Evolutionary conservation across 2,113 vertebrate genomes (phyloP).

Genomic region (Seriola rivoliana): DNA sequence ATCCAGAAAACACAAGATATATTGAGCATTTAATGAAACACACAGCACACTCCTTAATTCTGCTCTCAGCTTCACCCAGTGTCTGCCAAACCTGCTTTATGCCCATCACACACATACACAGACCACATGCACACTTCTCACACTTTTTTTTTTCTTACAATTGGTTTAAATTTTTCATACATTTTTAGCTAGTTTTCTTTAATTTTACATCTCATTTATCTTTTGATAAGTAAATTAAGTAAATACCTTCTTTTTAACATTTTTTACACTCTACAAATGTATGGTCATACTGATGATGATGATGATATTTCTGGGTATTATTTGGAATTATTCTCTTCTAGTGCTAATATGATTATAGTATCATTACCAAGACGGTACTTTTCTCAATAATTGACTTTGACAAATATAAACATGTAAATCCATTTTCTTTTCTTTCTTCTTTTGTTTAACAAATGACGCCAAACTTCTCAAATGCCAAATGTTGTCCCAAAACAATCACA

Average conservation of each 20-base stretch:
- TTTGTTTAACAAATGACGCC: background rate
- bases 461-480: background rate
- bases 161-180: conserved; percentile 6
- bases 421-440: too few relatives aligned
- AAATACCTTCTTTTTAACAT: background rate
- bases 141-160: background rate
- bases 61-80: conserved; percentile 59
- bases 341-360: background rate
- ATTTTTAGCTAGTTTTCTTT: background rate
- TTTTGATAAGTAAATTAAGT: background rate
- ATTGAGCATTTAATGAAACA: conserved; percentile 90
- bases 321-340: background rate
- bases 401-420: background rate
- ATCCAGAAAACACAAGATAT: conserved; percentile 90
- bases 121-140: background rate
- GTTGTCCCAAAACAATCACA: background rate
- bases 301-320: background rate
- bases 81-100: conserved; percentile 60
- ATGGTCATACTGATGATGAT: background rate
- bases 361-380: background rate
- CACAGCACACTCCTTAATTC: conserved; percentile 78
- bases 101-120: conserved; percentile 15
- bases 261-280: background rate
- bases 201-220: background rate
- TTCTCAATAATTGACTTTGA: background rate